Percentiles rank a stretch among this genome's conserved stretches.
phyloP scores from a whole-genome alignment of 2,113 vertebrate genomes.

The Oreochromis niloticus region DNA sequence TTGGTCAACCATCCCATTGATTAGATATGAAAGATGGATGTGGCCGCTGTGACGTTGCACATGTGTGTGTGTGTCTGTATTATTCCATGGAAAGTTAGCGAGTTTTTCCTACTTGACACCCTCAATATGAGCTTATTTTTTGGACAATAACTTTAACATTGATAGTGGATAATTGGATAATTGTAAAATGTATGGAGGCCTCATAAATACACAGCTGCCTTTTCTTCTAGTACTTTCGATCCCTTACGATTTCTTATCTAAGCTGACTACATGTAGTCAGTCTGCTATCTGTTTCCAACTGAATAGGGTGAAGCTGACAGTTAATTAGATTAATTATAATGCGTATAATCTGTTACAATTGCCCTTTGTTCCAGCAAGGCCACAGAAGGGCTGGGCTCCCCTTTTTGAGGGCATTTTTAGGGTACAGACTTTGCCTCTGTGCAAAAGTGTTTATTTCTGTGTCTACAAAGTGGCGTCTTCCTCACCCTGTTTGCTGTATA shows the following conservation, averaged over 20 bases:
- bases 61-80: not conserved
- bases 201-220: accelerated
- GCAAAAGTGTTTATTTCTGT: not conserved
- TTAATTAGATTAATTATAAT: not conserved
- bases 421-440: not conserved
- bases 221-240: accelerated
- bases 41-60: not conserved
- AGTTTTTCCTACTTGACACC: not conserved
- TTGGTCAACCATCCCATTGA: not conserved
- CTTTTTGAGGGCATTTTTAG: not conserved
- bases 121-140: accelerated
- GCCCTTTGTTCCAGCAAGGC: not conserved
- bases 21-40: not conserved
- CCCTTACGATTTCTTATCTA: accelerated
- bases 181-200: not conserved
- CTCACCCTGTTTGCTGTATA: not conserved
- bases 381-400: not conserved
- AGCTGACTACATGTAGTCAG: not conserved
- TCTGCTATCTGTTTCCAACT: not conserved
- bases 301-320: not conserved
- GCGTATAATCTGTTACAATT: not conserved
- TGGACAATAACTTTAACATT: not conserved
- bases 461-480: not conserved
- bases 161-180: not conserved
- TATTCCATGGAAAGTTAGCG: not conserved